phyloP scores from a whole-genome alignment of 2,113 vertebrate genomes.

The Nematolebias whitei region DNA sequence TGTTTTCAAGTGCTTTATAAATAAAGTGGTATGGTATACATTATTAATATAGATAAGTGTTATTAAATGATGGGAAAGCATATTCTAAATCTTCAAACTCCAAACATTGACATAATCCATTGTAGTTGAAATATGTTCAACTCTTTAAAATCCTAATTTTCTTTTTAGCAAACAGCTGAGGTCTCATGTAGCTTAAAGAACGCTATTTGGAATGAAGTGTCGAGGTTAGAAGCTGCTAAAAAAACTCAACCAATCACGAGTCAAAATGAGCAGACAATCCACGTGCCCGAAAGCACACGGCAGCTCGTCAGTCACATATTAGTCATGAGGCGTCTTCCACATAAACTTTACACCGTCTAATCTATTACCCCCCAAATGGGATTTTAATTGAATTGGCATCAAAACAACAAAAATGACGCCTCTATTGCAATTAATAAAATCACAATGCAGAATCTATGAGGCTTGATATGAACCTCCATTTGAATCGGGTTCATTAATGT shows the following conservation, averaged over 20 bases:
- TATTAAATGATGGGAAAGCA: too few relatives aligned
- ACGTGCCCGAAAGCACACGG: too few relatives aligned
- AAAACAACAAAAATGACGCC: conserved; percentile 98
- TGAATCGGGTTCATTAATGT: conserved; percentile 98
- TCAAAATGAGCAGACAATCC: conserved; percentile 49
- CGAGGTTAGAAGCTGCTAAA: conserved; percentile 66
- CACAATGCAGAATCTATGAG: conserved; percentile 98
- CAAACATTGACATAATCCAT: neutral
- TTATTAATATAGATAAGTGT: too few relatives aligned
- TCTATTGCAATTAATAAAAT: conserved; percentile 99
- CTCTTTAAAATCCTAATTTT: conserved; percentile 57
- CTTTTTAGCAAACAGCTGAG: conserved; percentile 23
- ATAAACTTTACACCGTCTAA: conserved; percentile 80
- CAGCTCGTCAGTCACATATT: conserved; percentile 67
- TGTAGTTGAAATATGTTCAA: conserved; percentile 14
- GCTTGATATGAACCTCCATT: conserved; percentile 99
- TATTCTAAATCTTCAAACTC: too few relatives aligned
- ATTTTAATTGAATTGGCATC: conserved; percentile 96
- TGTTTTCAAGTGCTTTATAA: too few relatives aligned
- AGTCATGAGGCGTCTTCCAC: conserved; percentile 75
- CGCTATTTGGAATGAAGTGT: conserved; percentile 52
- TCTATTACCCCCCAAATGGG: conserved; percentile 93
- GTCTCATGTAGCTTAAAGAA: conserved; percentile 34
- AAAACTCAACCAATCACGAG: conserved; percentile 66
- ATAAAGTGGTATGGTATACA: too few relatives aligned